phyloP scores from a whole-genome alignment of 2,113 vertebrate genomes.

The Etheostoma spectabile region DNA sequence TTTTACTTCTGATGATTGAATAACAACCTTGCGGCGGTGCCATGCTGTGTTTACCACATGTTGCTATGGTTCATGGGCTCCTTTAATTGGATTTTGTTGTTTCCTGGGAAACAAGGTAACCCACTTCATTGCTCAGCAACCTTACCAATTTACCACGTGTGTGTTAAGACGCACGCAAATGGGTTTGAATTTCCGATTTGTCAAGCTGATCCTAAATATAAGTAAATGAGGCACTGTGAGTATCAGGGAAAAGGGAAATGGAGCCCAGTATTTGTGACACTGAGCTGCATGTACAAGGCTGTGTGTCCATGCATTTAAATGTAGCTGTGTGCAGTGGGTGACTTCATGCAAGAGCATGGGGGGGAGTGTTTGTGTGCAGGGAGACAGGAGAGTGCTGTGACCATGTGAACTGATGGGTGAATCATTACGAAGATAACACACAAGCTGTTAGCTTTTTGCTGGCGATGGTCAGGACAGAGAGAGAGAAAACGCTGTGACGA shows the following conservation, averaged over 20 bases:
- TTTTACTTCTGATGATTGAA: constrained; percentile 78
- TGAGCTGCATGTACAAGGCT: constrained; percentile 10
- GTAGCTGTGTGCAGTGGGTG: constrained; percentile 30
- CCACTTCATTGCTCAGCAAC: constrained; percentile 71
- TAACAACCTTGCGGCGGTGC: constrained; percentile 67
- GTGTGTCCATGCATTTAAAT: constrained; percentile 35
- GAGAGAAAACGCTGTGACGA: constrained; percentile 63
- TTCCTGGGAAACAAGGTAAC: constrained; percentile 77
- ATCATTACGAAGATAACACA: constrained; percentile 74
- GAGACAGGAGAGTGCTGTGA: constrained; percentile 48
- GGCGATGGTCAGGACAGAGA: constrained; percentile 45
- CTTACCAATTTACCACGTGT: constrained; percentile 48
- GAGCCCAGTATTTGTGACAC: constrained; percentile 19
- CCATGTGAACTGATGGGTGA: constrained; percentile 72
- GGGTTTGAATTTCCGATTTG: constrained; percentile 38
- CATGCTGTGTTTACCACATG: constrained; percentile 77
- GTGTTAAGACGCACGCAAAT: constrained; percentile 47
- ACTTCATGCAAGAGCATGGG: constrained; percentile 25
- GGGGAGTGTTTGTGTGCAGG: constrained; percentile 40
- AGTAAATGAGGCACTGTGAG: constrained; percentile 36
- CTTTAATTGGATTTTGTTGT: constrained; percentile 78
- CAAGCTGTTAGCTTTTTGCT: constrained; percentile 72
- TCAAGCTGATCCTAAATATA: constrained; percentile 50
- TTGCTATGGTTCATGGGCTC: constrained; percentile 73
- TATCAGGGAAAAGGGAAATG: constrained; percentile 13